A percentile compares a stretch with the other conserved stretches of the same genome.
phyloP scores from a whole-genome alignment of 2,888 invertebrate genomes.

The Lordiphosa andalusiaca region DNA sequence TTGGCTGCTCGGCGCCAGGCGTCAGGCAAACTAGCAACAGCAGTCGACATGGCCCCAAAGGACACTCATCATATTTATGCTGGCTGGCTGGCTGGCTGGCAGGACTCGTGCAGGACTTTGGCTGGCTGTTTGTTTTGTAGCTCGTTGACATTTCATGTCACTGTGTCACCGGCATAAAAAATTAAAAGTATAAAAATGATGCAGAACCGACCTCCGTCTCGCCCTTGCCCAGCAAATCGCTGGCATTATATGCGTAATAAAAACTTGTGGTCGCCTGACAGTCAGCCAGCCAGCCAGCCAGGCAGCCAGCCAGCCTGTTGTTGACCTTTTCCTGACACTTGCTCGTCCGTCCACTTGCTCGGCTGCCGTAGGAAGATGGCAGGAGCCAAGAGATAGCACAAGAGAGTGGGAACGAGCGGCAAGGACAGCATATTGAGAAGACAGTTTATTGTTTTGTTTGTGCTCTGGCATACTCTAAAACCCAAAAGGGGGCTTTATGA shows the following conservation, averaged over 20 bases:
- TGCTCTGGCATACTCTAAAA: slow-evolving; percentile 35
- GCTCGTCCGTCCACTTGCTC: no score
- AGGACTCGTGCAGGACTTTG: slow-evolving; percentile 29
- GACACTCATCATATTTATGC: slow-evolving; percentile 65
- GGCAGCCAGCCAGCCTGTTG: slow-evolving; percentile 21
- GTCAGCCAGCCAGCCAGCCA: slow-evolving; percentile 2
- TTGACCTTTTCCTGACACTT: slow-evolving; percentile 62
- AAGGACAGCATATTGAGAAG: slow-evolving; percentile 4
- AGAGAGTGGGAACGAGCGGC: slow-evolving; percentile 11
- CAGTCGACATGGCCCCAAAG: slow-evolving; percentile 46
- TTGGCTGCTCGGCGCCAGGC: slow-evolving; percentile 17
- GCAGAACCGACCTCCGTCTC: slow-evolving; percentile 31
- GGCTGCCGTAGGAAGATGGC: slow-evolving; percentile 22
- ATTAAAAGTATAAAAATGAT: slow-evolving; percentile 74
- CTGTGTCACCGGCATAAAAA: slow-evolving; percentile 73
- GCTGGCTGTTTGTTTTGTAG: slow-evolving; percentile 62
- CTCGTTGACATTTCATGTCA: slow-evolving; percentile 75
- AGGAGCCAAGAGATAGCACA: slow-evolving; percentile 9
- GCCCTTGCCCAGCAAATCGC: slow-evolving; percentile 50
- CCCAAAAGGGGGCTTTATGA: slow-evolving; percentile 10
- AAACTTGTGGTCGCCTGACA: slow-evolving; percentile 63
- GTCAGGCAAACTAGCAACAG: slow-evolving; percentile 18
- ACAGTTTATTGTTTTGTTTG: slow-evolving; percentile 56
- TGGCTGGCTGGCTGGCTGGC: slow-evolving; percentile 25
- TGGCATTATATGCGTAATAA: slow-evolving; percentile 73